These are phyloP conservation scores for Psittacara wagleri DNA, from an alignment of 2,113 vertebrate species.

Conservation along the genomic window DNA sequence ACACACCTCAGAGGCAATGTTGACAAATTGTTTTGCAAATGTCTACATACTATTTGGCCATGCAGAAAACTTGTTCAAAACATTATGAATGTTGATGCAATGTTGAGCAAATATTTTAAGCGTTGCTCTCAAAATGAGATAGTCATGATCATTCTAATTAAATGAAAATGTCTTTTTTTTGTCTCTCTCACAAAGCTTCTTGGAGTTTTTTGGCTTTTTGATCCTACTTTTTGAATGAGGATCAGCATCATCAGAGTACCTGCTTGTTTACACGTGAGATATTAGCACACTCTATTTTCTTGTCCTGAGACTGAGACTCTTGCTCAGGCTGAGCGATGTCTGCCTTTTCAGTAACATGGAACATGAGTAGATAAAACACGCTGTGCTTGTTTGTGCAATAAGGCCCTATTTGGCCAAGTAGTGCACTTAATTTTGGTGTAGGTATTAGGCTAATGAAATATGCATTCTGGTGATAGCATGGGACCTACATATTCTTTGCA, in stretches of 20 bases:
- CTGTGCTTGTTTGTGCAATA: neutral
- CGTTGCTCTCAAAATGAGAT: neutral
- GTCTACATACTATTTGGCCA: neutral
- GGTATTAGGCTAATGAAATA: neutral
- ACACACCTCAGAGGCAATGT: constrained; percentile 8
- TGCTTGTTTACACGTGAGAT: neutral
- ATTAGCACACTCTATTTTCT: neutral
- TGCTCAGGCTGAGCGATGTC: neutral
- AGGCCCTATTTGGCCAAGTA: neutral
- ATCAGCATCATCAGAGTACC: neutral
- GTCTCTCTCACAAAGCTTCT: neutral
- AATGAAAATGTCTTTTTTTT: neutral
- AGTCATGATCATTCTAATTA: neutral
- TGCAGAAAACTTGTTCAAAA: constrained; percentile 12
- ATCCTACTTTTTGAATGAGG: neutral
- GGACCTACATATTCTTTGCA: neutral
- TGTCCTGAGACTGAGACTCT: neutral
- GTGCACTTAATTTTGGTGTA: neutral
- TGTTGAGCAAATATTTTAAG: neutral
- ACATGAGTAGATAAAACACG: neutral
- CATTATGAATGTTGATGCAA: neutral
- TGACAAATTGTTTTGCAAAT: constrained; percentile 14
- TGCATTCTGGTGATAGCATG: neutral
- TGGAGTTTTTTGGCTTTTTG: neutral
- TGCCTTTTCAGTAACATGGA: neutral